Evolutionary conservation across 2,888 invertebrate species (phyloP).

Genomic region (Scaptomyza reducta): DNA sequence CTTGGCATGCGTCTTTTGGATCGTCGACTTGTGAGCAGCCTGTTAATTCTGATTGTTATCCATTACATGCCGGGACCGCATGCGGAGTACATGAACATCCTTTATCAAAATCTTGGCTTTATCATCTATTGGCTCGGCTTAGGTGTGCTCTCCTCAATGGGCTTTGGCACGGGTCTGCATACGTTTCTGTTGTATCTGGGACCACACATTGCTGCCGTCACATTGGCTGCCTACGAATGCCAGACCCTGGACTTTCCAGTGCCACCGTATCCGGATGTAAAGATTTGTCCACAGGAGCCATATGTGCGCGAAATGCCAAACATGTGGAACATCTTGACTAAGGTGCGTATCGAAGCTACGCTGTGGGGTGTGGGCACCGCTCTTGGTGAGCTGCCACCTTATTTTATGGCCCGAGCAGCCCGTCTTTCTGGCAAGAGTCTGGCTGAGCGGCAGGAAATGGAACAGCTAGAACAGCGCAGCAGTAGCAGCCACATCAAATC

Average conservation of each 20-base stretch:
- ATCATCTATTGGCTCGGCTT: conserved; percentile 94
- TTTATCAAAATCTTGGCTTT: conserved; percentile 81
- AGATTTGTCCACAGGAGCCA: conserved; percentile 92
- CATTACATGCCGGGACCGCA: conserved; percentile 82
- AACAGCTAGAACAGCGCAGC: conserved; percentile 86
- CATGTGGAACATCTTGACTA: conserved; percentile 96
- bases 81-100: conserved; percentile 73
- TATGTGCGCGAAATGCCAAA: conserved; percentile 88
- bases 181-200: conserved; percentile 99
- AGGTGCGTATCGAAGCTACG: conserved; percentile 97
- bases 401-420: conserved; percentile 99
- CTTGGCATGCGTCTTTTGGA: conserved; percentile 85
- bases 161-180: conserved; percentile 98
- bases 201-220: conserved; percentile 98
- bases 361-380: conserved; percentile 99
- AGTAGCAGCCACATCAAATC: background rate
- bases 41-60: conserved; percentile 70
- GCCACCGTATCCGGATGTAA: conserved; percentile 99
- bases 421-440: conserved; percentile 87
- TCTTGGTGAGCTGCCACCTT: conserved; percentile 98
- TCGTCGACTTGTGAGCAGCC: conserved; percentile 70
- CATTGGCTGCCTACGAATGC: conserved; percentile 99
- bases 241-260: conserved; percentile 96
- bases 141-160: conserved; percentile 98
- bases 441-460: no score